Evolutionary conservation across 1,140 invertebrate genomes (phyloP).

Genomic region (Oncopodura yosiiana): DNA sequence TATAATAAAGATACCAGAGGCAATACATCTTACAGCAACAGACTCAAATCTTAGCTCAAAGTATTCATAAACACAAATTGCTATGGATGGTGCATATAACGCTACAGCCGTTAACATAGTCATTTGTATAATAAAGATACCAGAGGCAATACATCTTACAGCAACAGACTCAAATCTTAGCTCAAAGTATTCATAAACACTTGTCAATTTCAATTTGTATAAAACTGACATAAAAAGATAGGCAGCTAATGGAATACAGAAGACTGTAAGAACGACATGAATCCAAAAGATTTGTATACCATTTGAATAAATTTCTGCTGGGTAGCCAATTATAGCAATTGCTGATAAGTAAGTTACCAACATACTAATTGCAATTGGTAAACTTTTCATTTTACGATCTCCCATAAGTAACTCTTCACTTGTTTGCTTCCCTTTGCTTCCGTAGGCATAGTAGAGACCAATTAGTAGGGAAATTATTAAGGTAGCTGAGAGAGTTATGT

Average conservation of each 20-base stretch:
- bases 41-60: slow-evolving; percentile 32
- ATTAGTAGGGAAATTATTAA: slow-evolving; percentile 22
- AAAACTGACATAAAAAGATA: slow-evolving; percentile 32
- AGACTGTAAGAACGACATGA: slow-evolving; percentile 15
- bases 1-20: not conserved
- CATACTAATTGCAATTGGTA: slow-evolving; percentile 23
- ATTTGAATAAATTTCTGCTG: slow-evolving; percentile 32
- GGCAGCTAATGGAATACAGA: slow-evolving; percentile 26
- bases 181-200: slow-evolving; percentile 34
- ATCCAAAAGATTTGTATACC: slow-evolving; percentile 20
- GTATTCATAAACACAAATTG: no score
- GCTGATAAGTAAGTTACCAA: slow-evolving; percentile 28
- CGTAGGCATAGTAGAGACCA: slow-evolving; percentile 17
- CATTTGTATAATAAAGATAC: slow-evolving; percentile 29
- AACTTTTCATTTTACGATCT: slow-evolving; percentile 17
- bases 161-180: slow-evolving; percentile 26
- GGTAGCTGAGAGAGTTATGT: slow-evolving; percentile 10
- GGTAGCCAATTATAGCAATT: slow-evolving; percentile 30
- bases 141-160: slow-evolving; percentile 19
- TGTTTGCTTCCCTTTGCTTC: slow-evolving; percentile 5
- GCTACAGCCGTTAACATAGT: slow-evolving; percentile 14
- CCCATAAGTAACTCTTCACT: slow-evolving; percentile 21
- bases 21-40: slow-evolving; percentile 18
- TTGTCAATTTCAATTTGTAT: slow-evolving; percentile 35
- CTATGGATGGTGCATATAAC: no score